phyloP scores from a whole-genome alignment of 92 coral and sea anemone genomes.

The Nematostella vectensis region DNA sequence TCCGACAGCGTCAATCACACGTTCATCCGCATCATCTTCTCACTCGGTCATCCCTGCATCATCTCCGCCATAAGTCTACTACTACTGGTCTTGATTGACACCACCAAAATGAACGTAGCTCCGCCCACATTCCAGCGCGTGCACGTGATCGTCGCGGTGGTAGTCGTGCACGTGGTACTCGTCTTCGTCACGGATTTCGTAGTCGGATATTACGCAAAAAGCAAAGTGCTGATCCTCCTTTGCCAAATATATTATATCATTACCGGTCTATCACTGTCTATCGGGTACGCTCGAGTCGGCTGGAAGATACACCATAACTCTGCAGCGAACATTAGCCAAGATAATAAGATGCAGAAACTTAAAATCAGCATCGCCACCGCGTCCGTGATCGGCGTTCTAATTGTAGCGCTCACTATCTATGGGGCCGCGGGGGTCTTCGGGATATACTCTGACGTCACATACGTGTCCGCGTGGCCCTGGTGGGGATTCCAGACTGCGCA shows the following conservation, averaged over 20 bases:
- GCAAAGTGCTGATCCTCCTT: slow-evolving; percentile 71
- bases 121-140: slow-evolving; percentile 91
- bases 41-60: slow-evolving; percentile 87
- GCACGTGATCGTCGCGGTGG: slow-evolving; percentile 51
- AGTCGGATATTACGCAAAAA: slow-evolving; percentile 53
- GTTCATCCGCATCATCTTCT: slow-evolving; percentile 49
- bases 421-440: slow-evolving; percentile 96
- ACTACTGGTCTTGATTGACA: slow-evolving; percentile 86
- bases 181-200: slow-evolving; percentile 69
- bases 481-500: slow-evolving; percentile 69
- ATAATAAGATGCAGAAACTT: slow-evolving; percentile 58
- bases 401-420: slow-evolving; percentile 48
- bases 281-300: slow-evolving; percentile 73
- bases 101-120: slow-evolving; percentile 85
- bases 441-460: slow-evolving; percentile 59
- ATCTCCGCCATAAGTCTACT: slow-evolving; percentile 75
- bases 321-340: slow-evolving; percentile 45
- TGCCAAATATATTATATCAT: slow-evolving; percentile 67
- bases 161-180: slow-evolving; percentile 54
- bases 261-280: slow-evolving; percentile 49
- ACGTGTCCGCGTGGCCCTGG: slow-evolving; percentile 97
- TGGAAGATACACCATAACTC: slow-evolving; percentile 66
- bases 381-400: slow-evolving; percentile 30
- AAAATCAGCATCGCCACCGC: slow-evolving; percentile 49
- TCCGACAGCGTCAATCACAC: slow-evolving; percentile 31